Base-by-base conservation (phyloP, 2,797 vertebrate species). In the Spheniscus humboldti region DNA sequence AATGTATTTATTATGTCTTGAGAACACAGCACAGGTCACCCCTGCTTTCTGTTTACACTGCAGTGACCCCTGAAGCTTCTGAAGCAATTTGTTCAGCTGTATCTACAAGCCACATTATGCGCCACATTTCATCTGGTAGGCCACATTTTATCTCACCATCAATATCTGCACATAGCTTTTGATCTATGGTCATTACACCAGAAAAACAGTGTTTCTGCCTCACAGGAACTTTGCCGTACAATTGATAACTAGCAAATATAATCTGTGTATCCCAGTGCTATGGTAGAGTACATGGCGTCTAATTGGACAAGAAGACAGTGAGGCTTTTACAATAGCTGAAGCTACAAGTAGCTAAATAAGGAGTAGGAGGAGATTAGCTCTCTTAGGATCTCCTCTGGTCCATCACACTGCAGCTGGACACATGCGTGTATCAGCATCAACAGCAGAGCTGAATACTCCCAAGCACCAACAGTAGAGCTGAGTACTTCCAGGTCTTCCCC, bases 61-160 rank as follows among this genome's bases (percentile, higher is more conserved):
- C 33, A 41, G 71, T 96, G 97, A 98, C 94, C 96, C 96, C 95
- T 97, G 86, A 97, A 90, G 74, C 75, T 93, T 64, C 53, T 68
- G 74, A n/a, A 96, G 77, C 78, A 96, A 97, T 97, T 98, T 98
- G 85, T 97, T 98, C 97, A 98, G 97, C 96, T 98, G 96, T 95
- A 89, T 97, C 93, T 96, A 96, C 94, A 97, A 94, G 50, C 39
- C 90, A 89, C 47, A 82, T 94, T 82, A 91, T 84, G 59, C 4
- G 11, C 37, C 17, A 1, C 23, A 47, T 77, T 94, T 95, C 84
- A 92, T 92, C 68, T 47, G 27, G 31, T 41, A 85, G 62, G 72
- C 41, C 41, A 43, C 59, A 55, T 88, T 95, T 80, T 74, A 91
- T 84, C 52, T 91, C 89, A 77, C 31, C 5, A 17, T 35, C 43